phyloP scores from a whole-genome alignment of 2,888 invertebrate species.

The Philhelius pedissequus region DNA sequence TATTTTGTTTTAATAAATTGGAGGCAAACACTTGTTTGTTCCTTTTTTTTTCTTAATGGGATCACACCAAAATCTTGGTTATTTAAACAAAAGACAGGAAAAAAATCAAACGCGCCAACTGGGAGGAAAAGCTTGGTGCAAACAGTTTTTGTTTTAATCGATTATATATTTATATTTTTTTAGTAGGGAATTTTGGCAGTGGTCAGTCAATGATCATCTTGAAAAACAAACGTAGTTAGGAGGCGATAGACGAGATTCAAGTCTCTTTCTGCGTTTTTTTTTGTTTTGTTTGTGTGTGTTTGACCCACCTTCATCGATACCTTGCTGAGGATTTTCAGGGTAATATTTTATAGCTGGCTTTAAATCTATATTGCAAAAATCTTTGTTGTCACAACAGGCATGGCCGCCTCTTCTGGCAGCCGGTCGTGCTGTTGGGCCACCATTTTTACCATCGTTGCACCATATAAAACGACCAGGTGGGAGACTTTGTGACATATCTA shows the following conservation, averaged over 20 bases:
- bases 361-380: conserved; percentile 79
- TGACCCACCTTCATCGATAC: conserved; percentile 70
- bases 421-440: conserved; percentile 77
- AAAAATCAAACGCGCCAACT: conserved; percentile 54
- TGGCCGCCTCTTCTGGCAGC: conserved; percentile 76
- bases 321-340: conserved; percentile 71
- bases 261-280: conserved; percentile 6
- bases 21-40: conserved; percentile 31
- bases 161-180: conserved; percentile 29
- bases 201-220: conserved; percentile 64
- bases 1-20: conserved; percentile 3
- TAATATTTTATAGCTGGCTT: conserved; percentile 77
- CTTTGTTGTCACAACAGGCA: conserved; percentile 77
- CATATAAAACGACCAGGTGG: conserved; percentile 78
- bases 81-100: conserved; percentile 46
- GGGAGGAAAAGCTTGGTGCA: conserved; percentile 54
- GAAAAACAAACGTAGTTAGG: conserved; percentile 64
- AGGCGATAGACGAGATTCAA: conserved; percentile 48
- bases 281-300: conserved; percentile 19
- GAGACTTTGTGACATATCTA: conserved; percentile 76
- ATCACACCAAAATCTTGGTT: conserved; percentile 50
- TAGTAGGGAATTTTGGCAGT: conserved; percentile 62
- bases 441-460: conserved; percentile 77
- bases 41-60: conserved; percentile 6
- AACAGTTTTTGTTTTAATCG: conserved; percentile 37